Evolutionary conservation across 37 sponge, comb jelly and placozoan genomes (phyloP).

Genomic region (Agelas oroides): DNA sequence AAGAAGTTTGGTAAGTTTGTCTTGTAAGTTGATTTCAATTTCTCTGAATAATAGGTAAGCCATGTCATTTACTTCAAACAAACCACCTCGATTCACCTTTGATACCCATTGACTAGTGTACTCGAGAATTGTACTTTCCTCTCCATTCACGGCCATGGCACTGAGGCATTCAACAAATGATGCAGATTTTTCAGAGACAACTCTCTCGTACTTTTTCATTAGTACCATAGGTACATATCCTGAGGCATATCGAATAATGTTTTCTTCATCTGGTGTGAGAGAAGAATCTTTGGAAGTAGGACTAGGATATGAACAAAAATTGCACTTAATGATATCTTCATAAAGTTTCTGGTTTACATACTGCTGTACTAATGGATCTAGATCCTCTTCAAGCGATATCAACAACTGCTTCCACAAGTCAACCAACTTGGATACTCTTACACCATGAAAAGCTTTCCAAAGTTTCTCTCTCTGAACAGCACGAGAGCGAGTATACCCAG

Average conservation of each 20-base stretch:
- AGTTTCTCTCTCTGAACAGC: too few species aligned
- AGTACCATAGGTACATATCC: conserved; percentile 33
- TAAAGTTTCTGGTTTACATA: too few species aligned
- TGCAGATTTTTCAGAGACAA: background rate
- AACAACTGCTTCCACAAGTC: too few species aligned
- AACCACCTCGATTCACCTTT: conserved; percentile 47
- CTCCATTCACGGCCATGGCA: conserved; percentile 26
- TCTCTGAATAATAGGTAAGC: conserved; percentile 21
- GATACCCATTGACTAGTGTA: conserved; percentile 46
- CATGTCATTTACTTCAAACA: conserved; percentile 45
- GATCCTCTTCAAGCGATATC: too few species aligned
- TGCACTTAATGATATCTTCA: too few species aligned
- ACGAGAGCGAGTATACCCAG: too few species aligned
- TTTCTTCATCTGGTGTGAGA: conserved; percentile 31
- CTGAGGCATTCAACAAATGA: conserved; percentile 49
- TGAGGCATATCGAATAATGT: conserved; percentile 27
- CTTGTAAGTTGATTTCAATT: conserved; percentile 9
- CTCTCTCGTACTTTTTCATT: conserved; percentile 29
- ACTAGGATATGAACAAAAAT: too few species aligned
- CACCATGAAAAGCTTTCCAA: too few species aligned
- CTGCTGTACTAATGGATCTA: too few species aligned
- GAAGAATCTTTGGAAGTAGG: too few species aligned
- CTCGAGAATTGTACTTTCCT: conserved; percentile 1
- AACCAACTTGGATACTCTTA: too few species aligned
- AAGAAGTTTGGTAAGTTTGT: background rate